Percentiles rank a stretch among this genome's conserved stretches.
Evolutionary conservation across 2,797 vertebrate genomes (phyloP).

Genomic region (Cichlasoma orientale): DNA sequence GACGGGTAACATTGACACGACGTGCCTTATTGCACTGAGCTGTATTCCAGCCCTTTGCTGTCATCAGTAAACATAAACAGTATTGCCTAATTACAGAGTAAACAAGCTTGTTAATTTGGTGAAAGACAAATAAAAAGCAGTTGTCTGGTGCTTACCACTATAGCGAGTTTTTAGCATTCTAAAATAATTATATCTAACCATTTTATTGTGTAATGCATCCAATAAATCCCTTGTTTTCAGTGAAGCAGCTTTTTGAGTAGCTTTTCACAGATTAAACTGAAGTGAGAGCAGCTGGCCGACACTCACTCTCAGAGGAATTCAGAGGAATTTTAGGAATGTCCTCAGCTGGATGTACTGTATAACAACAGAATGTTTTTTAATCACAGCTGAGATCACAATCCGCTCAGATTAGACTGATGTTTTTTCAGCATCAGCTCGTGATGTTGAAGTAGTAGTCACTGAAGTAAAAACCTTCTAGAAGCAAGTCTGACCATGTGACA

Average conservation of each 20-base stretch:
- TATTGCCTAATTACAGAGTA: not conserved
- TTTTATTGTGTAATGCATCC: not conserved
- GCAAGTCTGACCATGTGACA: accelerated
- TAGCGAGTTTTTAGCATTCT: too few species aligned
- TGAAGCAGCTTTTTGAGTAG: not conserved
- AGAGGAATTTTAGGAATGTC: not conserved
- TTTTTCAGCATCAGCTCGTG: not conserved
- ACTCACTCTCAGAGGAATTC: not conserved
- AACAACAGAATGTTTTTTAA: not conserved
- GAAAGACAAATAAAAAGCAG: not conserved
- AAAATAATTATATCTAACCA: too few species aligned
- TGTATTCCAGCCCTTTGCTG: not conserved
- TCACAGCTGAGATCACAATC: not conserved
- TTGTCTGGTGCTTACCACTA: not conserved
- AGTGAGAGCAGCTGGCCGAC: not conserved
- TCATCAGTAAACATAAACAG: not conserved
- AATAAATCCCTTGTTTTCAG: not conserved
- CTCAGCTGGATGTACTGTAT: not conserved
- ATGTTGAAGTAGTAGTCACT: not conserved
- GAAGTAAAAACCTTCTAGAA: too few species aligned
- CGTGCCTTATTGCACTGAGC: too few species aligned
- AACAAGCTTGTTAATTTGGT: too few species aligned
- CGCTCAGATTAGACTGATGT: not conserved
- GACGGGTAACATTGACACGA: too few species aligned
- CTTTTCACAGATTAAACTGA: not conserved